Base-by-base conservation (phyloP, 2,797 vertebrate genomes). In the Ataeniobius toweri region DNA sequence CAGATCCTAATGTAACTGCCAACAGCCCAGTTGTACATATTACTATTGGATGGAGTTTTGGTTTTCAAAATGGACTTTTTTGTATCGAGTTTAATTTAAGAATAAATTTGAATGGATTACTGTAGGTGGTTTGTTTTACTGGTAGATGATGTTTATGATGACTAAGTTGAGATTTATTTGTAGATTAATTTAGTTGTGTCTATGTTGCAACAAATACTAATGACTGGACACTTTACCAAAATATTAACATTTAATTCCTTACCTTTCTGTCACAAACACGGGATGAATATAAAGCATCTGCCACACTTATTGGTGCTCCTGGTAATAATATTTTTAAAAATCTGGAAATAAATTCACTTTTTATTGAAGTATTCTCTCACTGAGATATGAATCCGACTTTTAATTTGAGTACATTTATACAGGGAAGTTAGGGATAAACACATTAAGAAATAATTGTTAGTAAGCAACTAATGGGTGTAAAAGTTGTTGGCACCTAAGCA, bases 81-180 rank as follows among this genome's bases (percentile, higher is more conserved):
- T 92, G 31, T 89, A 85, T 77, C 71, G 2, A 69, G 59, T 79
- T 85, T 77, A 83, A 85, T 89, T 91, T 86, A 80, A 86, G 71
- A 93, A 92, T 92, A 91, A 91, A 93, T 75, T 74, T 16, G 41
- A 70, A 79, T 51, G 22, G 68, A 3, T 36, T 71, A 71, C 6
- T 51, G 0, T 79, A 50, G 80, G 20, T 75, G 10, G 1, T 58
- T 14, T 9, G 0, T 71, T 76, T 39, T 28, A 13, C 22, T 81
- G 24, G 24, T 65, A 26, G 58, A 18, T 46, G 41, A 16, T 26
- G 12, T 26, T 26, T 8, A 26, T n/a, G 3, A 44, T 26, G 36
- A 41, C 20, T 1, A 44, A 6, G 39, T 68, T n/a, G 2, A 9
- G n/a, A 26, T n/a, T 59, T 26, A 48, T 26, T 48, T 46, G 1